Conservation (phyloP, 1,140 invertebrate species). For the Colletes latitarsis region DNA sequence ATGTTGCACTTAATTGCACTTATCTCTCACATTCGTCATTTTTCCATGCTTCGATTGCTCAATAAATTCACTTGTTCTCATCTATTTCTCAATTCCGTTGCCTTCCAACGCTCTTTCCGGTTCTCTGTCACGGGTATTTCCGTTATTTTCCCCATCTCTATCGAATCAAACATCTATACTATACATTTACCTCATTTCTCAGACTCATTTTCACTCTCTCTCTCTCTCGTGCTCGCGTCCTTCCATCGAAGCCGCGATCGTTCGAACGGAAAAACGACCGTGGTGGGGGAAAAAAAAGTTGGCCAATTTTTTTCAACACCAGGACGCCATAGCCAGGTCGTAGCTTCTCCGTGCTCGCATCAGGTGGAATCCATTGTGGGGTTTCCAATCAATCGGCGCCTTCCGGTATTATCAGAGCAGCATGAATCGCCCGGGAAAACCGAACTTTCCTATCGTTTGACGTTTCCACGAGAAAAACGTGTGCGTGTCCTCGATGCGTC, state of each 20-base stretch:
- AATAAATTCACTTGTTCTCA: no score
- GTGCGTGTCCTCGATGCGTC: slow-evolving; percentile 64
- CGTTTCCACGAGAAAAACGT: slow-evolving; percentile 63
- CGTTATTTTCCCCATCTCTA: no score
- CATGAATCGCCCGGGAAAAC: slow-evolving; percentile 79
- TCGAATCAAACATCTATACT: no score
- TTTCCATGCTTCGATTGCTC: no score
- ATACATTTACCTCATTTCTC: no score
- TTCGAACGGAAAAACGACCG: not conserved
- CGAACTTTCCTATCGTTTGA: slow-evolving; percentile 79
- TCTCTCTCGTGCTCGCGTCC: no score
- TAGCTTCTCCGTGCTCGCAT: slow-evolving; percentile 34
- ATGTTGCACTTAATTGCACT: no score
- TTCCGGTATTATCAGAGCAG: slow-evolving; percentile 80
- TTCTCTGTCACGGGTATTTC: no score
- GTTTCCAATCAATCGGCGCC: slow-evolving; percentile 82
- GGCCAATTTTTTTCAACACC: slow-evolving; percentile 63
- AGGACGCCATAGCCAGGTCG: slow-evolving; percentile 60
- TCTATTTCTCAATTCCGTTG: no score
- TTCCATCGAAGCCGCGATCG: not conserved
- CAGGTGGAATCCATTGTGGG: slow-evolving; percentile 66
- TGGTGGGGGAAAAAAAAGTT: not conserved
- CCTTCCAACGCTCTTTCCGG: no score
- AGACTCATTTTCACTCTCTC: no score
- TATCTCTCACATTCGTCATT: no score